A percentile compares a stretch with the other conserved stretches of the same genome.
phyloP scores from a whole-genome alignment of 1,140 invertebrate species.

The Lineus longissimus region DNA sequence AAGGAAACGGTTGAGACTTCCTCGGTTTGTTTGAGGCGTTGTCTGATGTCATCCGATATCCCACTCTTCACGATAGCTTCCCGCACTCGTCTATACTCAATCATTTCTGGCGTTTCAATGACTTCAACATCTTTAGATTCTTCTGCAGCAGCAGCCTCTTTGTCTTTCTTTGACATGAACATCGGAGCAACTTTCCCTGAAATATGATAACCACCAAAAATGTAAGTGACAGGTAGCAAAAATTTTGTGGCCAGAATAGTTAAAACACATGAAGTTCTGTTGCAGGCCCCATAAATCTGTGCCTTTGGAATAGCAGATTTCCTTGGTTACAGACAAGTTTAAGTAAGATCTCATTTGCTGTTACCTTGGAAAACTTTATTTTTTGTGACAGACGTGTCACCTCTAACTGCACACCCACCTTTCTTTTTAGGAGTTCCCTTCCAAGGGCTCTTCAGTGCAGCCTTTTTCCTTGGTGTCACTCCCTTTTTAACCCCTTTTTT shows the following conservation, averaged over 20 bases:
- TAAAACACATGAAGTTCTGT: too few relatives aligned
- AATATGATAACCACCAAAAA: neutral
- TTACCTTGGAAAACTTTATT: too few relatives aligned
- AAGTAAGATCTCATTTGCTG: too few relatives aligned
- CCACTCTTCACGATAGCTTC: constrained; percentile 40
- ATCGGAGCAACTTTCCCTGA: constrained; percentile 33
- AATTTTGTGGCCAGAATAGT: too few relatives aligned
- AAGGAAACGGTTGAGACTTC: neutral
- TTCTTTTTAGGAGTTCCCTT: constrained; percentile 8
- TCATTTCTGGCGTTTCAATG: constrained; percentile 20
- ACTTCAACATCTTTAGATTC: constrained; percentile 10
- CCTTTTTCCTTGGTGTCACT: constrained; percentile 7
- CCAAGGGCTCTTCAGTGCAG: constrained; percentile 7
- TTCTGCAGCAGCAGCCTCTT: constrained; percentile 4
- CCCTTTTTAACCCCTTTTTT: constrained; percentile 9
- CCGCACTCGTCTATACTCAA: constrained; percentile 20
- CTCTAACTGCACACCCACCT: neutral
- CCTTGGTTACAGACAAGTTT: too few relatives aligned
- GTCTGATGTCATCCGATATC: constrained; percentile 34
- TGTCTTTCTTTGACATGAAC: constrained; percentile 20
- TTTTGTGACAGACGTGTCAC: too few relatives aligned
- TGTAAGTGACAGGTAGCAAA: neutral
- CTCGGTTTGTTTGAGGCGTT: constrained; percentile 13
- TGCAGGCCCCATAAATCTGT: too few relatives aligned
- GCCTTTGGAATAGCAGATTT: too few relatives aligned